Conservation (phyloP, 2,113 vertebrate species). For the Percina caprodes region DNA sequence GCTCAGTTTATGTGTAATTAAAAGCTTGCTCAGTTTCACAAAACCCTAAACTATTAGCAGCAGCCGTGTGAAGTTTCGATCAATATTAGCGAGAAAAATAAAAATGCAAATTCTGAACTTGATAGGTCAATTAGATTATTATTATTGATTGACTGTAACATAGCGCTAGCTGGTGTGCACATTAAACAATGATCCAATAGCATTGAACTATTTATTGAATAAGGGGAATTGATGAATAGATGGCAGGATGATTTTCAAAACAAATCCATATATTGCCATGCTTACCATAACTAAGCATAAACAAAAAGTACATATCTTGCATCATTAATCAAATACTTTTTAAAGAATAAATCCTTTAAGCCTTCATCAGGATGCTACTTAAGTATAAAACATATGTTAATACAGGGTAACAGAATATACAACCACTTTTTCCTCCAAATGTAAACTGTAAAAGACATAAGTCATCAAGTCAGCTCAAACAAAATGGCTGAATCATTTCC, state of each 20-base stretch:
- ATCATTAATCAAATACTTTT: too few species aligned
- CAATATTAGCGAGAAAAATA: background rate
- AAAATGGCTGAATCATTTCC: background rate
- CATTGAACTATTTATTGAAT: background rate
- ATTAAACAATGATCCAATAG: background rate
- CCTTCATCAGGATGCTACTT: background rate
- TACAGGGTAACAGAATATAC: background rate
- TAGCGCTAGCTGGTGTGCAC: background rate
- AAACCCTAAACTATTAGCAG: background rate
- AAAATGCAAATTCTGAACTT: too few species aligned
- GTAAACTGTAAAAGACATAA: background rate
- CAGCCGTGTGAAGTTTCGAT: background rate
- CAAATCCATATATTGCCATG: too few species aligned
- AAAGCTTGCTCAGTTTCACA: background rate
- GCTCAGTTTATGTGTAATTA: conserved; percentile 6
- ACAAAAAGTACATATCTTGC: too few species aligned
- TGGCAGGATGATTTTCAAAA: too few species aligned
- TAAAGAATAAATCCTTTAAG: too few species aligned
- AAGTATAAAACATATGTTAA: background rate
- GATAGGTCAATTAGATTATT: background rate
- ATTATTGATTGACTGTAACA: background rate
- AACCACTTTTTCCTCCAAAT: background rate
- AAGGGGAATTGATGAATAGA: background rate
- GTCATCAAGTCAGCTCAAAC: background rate
- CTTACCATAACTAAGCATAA: too few species aligned